A percentile compares a stretch with the other conserved stretches of the same genome.
These are phyloP conservation scores for Anhinga rufa DNA, from an alignment of 2,113 vertebrate genomes.

Conservation along the genomic window DNA sequence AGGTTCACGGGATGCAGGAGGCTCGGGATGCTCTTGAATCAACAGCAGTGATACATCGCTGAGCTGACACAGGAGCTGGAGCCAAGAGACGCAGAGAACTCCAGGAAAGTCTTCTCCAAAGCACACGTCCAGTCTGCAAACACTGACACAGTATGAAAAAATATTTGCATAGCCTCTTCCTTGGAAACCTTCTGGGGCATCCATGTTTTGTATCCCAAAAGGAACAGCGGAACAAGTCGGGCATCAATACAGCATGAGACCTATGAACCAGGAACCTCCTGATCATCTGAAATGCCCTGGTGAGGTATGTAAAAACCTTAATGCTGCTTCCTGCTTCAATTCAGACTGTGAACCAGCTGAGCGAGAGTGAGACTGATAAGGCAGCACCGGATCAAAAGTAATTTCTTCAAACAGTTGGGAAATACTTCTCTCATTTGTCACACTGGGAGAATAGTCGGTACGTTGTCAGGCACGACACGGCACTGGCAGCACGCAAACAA, in stretches of 20 bases:
- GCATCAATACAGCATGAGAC: background rate
- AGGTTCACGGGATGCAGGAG: background rate
- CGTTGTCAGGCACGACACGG: rapidly evolving
- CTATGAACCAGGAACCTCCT: background rate
- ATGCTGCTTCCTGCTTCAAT: background rate
- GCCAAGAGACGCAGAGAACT: background rate
- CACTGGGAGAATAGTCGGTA: background rate
- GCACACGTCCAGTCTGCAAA: background rate
- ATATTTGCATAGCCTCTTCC: background rate
- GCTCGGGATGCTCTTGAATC: background rate
- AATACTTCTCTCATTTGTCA: background rate
- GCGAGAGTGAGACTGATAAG: background rate
- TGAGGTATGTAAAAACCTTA: background rate
- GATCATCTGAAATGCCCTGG: background rate
- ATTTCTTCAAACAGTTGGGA: background rate
- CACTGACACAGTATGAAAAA: background rate
- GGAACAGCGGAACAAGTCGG: background rate
- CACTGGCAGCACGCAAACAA: background rate
- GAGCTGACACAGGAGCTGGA: background rate
- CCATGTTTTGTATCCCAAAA: background rate
- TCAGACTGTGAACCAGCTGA: background rate
- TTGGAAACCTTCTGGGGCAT: background rate
- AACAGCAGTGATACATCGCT: background rate
- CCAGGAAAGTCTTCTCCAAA: background rate
- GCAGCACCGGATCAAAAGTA: background rate